Evolutionary conservation across 2,888 invertebrate species (phyloP).

Genomic region (Sylvicola cinctus): DNA sequence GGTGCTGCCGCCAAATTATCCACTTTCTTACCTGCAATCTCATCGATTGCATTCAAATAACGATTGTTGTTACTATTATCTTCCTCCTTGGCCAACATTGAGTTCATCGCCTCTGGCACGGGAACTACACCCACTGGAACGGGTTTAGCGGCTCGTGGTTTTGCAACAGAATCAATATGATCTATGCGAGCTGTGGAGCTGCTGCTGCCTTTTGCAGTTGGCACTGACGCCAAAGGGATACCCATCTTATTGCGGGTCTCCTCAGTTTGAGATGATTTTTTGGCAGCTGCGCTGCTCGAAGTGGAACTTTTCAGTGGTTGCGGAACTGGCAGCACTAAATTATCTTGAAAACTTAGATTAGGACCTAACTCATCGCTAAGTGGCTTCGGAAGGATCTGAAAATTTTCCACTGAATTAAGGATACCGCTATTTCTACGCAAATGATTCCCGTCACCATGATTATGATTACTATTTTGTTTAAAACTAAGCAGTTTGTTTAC

Average conservation of each 20-base stretch:
- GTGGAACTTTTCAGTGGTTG: conserved; percentile 14
- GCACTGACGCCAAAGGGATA: conserved; percentile 1
- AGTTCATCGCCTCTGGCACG: conserved; percentile 22
- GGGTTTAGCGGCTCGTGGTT: conserved; percentile 11
- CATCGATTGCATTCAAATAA: conserved; percentile 18
- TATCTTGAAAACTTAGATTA: conserved; percentile 1
- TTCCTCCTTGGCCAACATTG: conserved; percentile 12
- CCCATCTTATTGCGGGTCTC: background rate
- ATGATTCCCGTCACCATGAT: conserved; percentile 1
- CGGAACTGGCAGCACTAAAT: conserved; percentile 13
- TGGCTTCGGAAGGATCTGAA: conserved; percentile 24
- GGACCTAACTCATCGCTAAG: conserved; percentile 7
- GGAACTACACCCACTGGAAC: conserved; percentile 21
- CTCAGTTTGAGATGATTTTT: background rate
- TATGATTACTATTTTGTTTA: conserved; percentile 1
- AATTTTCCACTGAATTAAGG: conserved; percentile 27
- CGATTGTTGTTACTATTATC: conserved; percentile 9
- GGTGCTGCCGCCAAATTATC: too few species aligned
- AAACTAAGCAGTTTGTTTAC: too few species aligned
- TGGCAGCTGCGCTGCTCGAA: conserved; percentile 4
- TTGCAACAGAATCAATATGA: too few species aligned
- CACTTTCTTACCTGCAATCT: conserved; percentile 8
- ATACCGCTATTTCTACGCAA: conserved; percentile 11
- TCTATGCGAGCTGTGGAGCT: too few species aligned
- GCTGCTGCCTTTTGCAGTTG: background rate